Conservation (phyloP, 2,888 invertebrate species). For the Carpatolechia fugitivella region DNA sequence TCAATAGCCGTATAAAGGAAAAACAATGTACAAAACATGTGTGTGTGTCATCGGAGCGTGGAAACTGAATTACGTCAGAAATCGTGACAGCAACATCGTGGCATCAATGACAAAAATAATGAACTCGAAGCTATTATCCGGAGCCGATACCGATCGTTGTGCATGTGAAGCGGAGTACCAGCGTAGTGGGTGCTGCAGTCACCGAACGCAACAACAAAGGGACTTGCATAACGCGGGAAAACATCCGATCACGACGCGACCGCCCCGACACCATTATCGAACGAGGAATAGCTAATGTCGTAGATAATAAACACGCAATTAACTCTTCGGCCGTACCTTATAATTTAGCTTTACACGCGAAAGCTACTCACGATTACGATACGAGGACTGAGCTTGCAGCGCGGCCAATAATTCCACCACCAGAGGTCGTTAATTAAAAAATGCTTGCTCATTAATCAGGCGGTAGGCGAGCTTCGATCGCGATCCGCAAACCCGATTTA, state of each 20-base stretch:
- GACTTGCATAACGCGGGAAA: constrained; percentile 57
- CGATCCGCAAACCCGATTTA: constrained; percentile 55
- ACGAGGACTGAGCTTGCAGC: constrained; percentile 4
- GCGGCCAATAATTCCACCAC: constrained; percentile 40
- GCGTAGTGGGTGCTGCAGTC: neutral
- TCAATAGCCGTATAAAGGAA: constrained; percentile 16
- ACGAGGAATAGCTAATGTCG: constrained; percentile 43
- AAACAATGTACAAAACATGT: constrained; percentile 30
- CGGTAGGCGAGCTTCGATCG: constrained; percentile 44
- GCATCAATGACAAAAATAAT: constrained; percentile 57
- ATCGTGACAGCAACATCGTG: constrained; percentile 58
- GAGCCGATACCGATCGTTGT: constrained; percentile 50
- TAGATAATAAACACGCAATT: constrained; percentile 55
- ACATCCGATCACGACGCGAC: constrained; percentile 57
- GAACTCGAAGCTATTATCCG: constrained; percentile 47
- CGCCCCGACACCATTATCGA: constrained; percentile 46
- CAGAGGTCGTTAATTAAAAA: constrained; percentile 60
- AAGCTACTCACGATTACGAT: constrained; percentile 28
- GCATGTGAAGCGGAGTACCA: constrained; percentile 38
- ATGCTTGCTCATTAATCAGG: constrained; percentile 58
- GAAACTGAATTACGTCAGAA: constrained; percentile 55
- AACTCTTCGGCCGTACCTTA: constrained; percentile 44
- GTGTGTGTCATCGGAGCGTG: constrained; percentile 48
- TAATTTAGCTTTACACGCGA: constrained; percentile 50
- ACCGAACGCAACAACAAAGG: constrained; percentile 42